Evolutionary conservation across 2,113 vertebrate species (phyloP).

Genomic region (Corythoichthys intestinalis): DNA sequence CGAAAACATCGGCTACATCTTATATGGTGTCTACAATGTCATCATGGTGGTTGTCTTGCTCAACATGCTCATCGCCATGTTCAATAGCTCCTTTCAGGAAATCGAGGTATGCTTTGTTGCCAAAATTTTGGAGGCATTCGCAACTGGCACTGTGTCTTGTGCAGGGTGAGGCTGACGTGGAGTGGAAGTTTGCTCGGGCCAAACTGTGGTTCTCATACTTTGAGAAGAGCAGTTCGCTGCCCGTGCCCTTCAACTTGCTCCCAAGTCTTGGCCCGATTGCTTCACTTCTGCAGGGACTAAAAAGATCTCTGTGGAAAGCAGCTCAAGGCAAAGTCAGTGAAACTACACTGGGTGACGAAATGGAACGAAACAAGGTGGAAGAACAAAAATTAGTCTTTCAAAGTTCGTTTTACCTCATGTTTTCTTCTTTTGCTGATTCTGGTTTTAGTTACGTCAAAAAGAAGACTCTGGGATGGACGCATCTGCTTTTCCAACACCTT

Average conservation of each 20-base stretch:
- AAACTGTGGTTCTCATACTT: conserved; percentile 98
- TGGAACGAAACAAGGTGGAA: conserved; percentile 84
- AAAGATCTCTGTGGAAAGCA: no score
- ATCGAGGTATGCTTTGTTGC: conserved; percentile 81
- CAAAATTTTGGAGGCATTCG: neutral
- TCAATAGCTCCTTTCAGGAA: conserved; percentile 97
- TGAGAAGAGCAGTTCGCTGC: conserved; percentile 85
- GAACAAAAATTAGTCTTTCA: neutral
- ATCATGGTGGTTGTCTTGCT: conserved; percentile 96
- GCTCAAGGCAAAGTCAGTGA: no score
- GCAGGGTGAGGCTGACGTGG: conserved; percentile 92
- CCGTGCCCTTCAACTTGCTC: conserved; percentile 93
- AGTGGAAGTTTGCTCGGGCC: conserved; percentile 96
- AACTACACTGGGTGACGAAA: conserved; percentile 52
- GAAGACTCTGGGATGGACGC: conserved; percentile 70
- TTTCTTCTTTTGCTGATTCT: conserved; percentile 1
- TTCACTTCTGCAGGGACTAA: conserved; percentile 72
- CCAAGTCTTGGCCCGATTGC: conserved; percentile 85
- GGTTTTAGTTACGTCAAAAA: conserved; percentile 76
- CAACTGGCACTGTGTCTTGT: neutral
- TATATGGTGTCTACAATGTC: conserved; percentile 96
- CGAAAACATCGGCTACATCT: conserved; percentile 92
- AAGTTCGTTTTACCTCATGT: neutral
- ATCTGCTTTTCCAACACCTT: conserved; percentile 75
- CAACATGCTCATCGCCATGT: conserved; percentile 99